Conservation (phyloP, 2,113 vertebrate genomes). For the Parus major region DNA sequence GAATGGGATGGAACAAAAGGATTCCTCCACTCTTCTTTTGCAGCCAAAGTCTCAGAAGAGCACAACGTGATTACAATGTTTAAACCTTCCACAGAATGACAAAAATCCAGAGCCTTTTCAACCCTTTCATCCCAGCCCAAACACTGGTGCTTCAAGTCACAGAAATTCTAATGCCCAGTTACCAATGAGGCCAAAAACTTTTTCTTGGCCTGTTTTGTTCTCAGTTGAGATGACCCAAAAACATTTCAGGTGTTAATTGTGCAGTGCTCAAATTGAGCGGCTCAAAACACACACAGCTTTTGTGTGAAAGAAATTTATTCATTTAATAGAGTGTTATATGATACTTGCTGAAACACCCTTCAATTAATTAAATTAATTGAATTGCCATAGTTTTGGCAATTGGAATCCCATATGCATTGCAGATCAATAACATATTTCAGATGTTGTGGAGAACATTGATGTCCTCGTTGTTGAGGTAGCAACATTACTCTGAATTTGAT, state of each 20-base stretch:
- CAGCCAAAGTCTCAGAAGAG: neutral
- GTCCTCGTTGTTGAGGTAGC: neutral
- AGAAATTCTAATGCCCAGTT: neutral
- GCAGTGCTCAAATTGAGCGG: neutral
- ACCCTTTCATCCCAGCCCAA: neutral
- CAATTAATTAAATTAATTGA: neutral
- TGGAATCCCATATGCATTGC: neutral
- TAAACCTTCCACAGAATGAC: neutral
- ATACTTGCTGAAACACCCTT: neutral
- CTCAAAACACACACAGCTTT: neutral
- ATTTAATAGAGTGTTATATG: neutral
- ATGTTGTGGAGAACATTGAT: accelerated
- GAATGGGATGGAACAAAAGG: neutral
- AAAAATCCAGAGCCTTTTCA: neutral
- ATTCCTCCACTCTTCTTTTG: neutral
- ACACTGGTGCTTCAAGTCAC: neutral
- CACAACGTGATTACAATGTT: neutral
- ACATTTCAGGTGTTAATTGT: neutral
- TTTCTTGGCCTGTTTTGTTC: neutral
- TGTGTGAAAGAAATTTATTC: neutral
- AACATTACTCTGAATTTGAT: neutral
- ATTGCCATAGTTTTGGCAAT: neutral
- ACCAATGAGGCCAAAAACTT: neutral
- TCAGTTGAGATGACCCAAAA: neutral
- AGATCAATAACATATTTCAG: neutral